Conservation (phyloP, 2,888 invertebrate genomes). For the Podabrus alpinus region DNA sequence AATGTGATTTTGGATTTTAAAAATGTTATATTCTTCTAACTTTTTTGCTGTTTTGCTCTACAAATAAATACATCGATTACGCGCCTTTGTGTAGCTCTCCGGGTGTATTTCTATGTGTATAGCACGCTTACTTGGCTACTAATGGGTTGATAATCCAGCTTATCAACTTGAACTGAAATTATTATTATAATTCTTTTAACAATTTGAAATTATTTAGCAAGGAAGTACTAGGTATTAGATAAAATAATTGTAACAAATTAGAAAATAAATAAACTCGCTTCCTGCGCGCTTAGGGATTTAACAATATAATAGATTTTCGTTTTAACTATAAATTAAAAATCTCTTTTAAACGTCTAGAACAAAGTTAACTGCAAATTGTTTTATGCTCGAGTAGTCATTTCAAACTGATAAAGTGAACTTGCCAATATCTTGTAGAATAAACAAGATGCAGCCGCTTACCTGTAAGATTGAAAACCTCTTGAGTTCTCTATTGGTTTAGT, state of each 20-base stretch:
- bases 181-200: background rate
- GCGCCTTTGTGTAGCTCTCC: background rate
- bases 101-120: background rate
- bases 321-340: background rate
- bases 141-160: background rate
- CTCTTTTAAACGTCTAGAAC: background rate
- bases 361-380: background rate
- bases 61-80: background rate
- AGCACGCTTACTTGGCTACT: background rate
- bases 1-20: background rate
- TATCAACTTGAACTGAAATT: background rate
- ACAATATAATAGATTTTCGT: background rate
- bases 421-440: slow-evolving; percentile 34
- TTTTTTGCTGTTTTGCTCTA: background rate
- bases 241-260: too few relatives aligned
- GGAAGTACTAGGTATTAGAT: too few relatives aligned
- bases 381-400: slow-evolving; percentile 3
- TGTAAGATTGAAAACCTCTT: slow-evolving; percentile 34
- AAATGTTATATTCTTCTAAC: background rate
- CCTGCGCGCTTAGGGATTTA: background rate
- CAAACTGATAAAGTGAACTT: slow-evolving; percentile 29
- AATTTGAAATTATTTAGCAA: background rate
- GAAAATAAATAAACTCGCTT: background rate
- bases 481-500: slow-evolving; percentile 28
- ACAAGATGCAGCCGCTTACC: slow-evolving; percentile 29